Percentiles rank a stretch among this genome's conserved stretches.
phyloP scores from a whole-genome alignment of 1,140 invertebrate genomes.

The Magallana angulata region DNA sequence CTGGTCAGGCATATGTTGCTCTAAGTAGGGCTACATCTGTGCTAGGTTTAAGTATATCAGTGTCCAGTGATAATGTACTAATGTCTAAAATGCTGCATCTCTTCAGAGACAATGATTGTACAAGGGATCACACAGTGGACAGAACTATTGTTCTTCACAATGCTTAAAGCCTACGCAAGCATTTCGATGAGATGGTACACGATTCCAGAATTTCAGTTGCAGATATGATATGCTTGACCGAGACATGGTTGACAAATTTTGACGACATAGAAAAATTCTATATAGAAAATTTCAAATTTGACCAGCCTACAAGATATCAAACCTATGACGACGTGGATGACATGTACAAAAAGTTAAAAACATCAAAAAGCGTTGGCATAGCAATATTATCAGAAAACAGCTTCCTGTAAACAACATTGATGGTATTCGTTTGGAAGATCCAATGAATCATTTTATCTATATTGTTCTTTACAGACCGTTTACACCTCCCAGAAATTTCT shows the following conservation, averaged over 20 bases:
- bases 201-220: neutral
- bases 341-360: neutral
- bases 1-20: slow-evolving; percentile 44
- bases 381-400: neutral
- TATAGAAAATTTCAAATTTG: neutral
- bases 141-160: slow-evolving; percentile 18
- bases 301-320: neutral
- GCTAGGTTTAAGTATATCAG: neutral
- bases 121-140: neutral
- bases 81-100: too few relatives aligned
- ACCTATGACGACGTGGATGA: neutral
- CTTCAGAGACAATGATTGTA: too few relatives aligned
- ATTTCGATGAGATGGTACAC: neutral
- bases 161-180: neutral
- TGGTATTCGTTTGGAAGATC: too few relatives aligned
- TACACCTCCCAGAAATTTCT: neutral
- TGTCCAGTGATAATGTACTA: too few relatives aligned
- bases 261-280: neutral
- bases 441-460: too few relatives aligned
- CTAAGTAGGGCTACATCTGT: slow-evolving; percentile 39
- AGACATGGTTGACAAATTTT: slow-evolving; percentile 33
- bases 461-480: neutral
- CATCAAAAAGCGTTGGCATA: neutral
- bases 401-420: too few relatives aligned
- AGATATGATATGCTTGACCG: slow-evolving; percentile 15